These are phyloP conservation scores for Bostrychus sinensis DNA, from an alignment of 2,113 vertebrate genomes.

Conservation along the genomic window DNA sequence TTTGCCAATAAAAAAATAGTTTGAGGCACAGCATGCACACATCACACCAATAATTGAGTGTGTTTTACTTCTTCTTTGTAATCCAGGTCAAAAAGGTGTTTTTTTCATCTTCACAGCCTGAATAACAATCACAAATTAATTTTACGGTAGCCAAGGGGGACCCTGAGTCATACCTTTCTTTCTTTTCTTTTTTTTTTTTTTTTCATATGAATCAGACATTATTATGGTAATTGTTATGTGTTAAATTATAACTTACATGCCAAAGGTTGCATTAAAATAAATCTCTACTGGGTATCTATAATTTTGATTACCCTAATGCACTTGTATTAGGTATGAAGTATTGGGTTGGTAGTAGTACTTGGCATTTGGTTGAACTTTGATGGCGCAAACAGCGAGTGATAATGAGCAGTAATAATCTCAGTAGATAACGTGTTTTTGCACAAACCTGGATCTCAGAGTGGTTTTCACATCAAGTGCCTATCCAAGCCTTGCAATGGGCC, in stretches of 20 bases:
- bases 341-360: not conserved
- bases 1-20: not conserved
- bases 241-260: not conserved
- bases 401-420: not conserved
- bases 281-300: not conserved
- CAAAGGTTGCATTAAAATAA: too few relatives aligned
- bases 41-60: not conserved
- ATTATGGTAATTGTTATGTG: not conserved
- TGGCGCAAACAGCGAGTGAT: not conserved
- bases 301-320: not conserved
- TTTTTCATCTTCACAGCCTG: slow-evolving; percentile 1
- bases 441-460: not conserved
- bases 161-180: not conserved
- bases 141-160: not conserved
- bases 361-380: not conserved
- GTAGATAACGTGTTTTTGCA: not conserved
- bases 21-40: not conserved
- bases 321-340: not conserved
- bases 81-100: not conserved
- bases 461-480: slow-evolving; percentile 6
- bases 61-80: not conserved
- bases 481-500: slow-evolving; percentile 33
- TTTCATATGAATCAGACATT: not conserved
- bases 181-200: not conserved
- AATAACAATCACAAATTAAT: slow-evolving; percentile 3